Evolutionary conservation across 2,797 vertebrate genomes (phyloP).

Genomic region (Siniperca obscura): DNA sequence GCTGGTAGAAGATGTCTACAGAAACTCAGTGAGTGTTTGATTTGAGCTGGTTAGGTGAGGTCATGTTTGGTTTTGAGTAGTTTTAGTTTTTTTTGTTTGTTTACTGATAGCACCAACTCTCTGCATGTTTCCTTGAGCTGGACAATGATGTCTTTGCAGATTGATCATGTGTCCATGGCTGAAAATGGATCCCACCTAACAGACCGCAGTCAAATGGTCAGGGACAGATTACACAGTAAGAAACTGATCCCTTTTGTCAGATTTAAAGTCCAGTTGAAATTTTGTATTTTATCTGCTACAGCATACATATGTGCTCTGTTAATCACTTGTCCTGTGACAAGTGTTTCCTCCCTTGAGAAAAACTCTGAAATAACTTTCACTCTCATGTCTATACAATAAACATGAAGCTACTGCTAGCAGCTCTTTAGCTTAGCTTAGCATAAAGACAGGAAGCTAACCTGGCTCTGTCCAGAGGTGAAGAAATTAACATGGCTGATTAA

Average conservation of each 20-base stretch:
- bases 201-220: conserved; percentile 87
- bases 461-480: not conserved
- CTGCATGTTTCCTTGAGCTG: conserved; percentile 24
- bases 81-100: not conserved
- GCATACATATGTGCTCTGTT: not conserved
- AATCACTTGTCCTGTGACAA: not conserved
- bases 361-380: not conserved
- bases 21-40: conserved; percentile 72
- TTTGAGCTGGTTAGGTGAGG: not conserved
- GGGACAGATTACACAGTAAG: conserved; percentile 87
- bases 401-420: not conserved
- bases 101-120: not conserved
- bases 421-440: not conserved
- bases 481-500: not conserved
- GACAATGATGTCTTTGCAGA: conserved; percentile 74
- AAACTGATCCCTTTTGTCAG: conserved; percentile 8
- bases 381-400: not conserved
- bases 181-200: conserved; percentile 81
- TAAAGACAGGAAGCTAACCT: not conserved
- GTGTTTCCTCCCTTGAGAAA: not conserved
- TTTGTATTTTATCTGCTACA: not conserved
- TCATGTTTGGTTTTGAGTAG: not conserved
- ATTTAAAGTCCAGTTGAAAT: not conserved
- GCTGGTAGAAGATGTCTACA: conserved; percentile 86
- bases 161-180: conserved; percentile 77